Evolutionary conservation across 2,888 invertebrate species (phyloP).

Genomic region (Polietes domitor): DNA sequence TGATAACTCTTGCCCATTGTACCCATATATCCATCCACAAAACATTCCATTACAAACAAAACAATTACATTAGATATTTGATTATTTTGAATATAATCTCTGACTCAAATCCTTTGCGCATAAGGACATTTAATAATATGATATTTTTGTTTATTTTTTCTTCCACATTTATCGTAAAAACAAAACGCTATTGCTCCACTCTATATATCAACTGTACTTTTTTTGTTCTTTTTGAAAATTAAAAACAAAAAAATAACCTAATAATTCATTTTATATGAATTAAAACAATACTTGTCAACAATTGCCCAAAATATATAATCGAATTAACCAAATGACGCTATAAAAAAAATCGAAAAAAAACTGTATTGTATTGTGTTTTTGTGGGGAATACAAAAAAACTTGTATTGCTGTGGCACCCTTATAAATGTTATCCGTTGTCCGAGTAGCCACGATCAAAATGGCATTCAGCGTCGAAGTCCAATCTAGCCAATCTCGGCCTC

Average conservation of each 20-base stretch:
- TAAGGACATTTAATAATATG: slow-evolving; percentile 75
- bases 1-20: no score
- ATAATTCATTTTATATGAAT: slow-evolving; percentile 19
- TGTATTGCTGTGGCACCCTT: no score
- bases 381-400: no score
- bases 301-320: slow-evolving; percentile 38
- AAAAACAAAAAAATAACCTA: no score
- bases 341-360: slow-evolving; percentile 37
- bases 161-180: slow-evolving; percentile 68
- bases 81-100: slow-evolving; percentile 35
- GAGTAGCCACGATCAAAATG: slow-evolving; percentile 79
- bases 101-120: slow-evolving; percentile 36
- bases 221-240: slow-evolving; percentile 19
- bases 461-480: slow-evolving; percentile 76
- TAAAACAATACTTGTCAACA: slow-evolving; percentile 39
- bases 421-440: slow-evolving; percentile 33
- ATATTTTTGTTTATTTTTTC: slow-evolving; percentile 77
- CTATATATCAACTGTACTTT: slow-evolving; percentile 70
- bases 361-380: slow-evolving; percentile 49
- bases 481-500: slow-evolving; percentile 76
- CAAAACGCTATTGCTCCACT: slow-evolving; percentile 77
- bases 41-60: no score
- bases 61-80: slow-evolving; percentile 31
- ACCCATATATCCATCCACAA: no score
- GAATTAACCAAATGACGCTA: slow-evolving; percentile 43